A percentile compares a stretch with the other conserved stretches of the same genome.
Evolutionary conservation across 2,888 invertebrate genomes (phyloP).

Genomic region (Drosophila heteroneura): DNA sequence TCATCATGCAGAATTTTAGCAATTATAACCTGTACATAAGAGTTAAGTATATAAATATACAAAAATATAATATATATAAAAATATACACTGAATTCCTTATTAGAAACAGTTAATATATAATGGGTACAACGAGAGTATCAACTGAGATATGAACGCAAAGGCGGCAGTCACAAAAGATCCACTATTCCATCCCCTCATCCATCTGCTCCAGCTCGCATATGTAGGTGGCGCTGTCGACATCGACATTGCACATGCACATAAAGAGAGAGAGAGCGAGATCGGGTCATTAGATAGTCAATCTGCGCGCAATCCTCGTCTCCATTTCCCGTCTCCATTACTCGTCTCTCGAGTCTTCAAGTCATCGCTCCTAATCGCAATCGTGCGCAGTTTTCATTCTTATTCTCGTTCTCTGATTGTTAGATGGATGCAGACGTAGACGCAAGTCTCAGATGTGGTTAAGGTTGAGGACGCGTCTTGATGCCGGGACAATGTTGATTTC

Average conservation of each 20-base stretch:
- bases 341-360: constrained; percentile 3
- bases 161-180: constrained; percentile 39
- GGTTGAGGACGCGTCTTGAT: constrained; percentile 58
- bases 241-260: constrained; percentile 57
- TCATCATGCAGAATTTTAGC: background rate
- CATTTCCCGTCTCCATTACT: background rate
- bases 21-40: background rate
- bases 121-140: background rate
- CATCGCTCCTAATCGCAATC: constrained; percentile 57
- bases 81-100: background rate
- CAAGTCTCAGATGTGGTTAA: constrained; percentile 19
- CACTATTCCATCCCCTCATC: background rate
- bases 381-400: constrained; percentile 60
- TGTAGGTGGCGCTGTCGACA: constrained; percentile 79
- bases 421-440: constrained; percentile 22
- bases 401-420: constrained; percentile 59
- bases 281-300: constrained; percentile 67
- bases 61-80: background rate
- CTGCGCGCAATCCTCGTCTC: constrained; percentile 24
- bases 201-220: constrained; percentile 29
- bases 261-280: constrained; percentile 38
- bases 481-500: constrained; percentile 68
- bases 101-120: background rate
- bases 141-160: constrained; percentile 6
- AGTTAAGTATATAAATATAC: background rate